These are phyloP conservation scores for Macrobrachium nipponense DNA, from an alignment of 1,140 invertebrate genomes.

Conservation along the genomic window DNA sequence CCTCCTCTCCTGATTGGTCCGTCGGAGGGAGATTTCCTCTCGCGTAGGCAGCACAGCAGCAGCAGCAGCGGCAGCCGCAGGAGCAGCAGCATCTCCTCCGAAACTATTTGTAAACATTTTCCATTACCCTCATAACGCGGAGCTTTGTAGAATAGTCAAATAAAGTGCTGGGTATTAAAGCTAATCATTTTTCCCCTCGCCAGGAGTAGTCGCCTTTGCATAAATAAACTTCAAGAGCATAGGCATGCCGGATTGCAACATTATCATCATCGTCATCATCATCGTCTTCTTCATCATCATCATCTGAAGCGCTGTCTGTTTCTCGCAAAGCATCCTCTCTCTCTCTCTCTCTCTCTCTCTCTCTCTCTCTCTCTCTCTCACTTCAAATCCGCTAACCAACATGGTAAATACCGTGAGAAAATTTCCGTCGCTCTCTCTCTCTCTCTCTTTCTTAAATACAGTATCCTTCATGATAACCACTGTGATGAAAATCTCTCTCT, in stretches of 20 bases:
- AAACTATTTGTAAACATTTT: slow-evolving; percentile 42
- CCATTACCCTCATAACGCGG: slow-evolving; percentile 31
- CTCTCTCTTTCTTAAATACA: no score
- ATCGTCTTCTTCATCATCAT: no score
- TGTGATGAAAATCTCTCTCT: no score
- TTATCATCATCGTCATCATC: no score
- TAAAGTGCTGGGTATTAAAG: slow-evolving; percentile 6
- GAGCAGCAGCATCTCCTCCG: slow-evolving; percentile 7
- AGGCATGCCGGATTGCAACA: no score
- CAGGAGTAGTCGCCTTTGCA: no score
- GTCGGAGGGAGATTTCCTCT: neutral
- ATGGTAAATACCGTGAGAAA: neutral
- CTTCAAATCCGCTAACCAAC: neutral
- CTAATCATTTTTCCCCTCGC: no score
- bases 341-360: neutral
- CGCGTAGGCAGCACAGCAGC: neutral
- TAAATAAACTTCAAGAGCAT: no score
- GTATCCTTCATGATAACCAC: no score
- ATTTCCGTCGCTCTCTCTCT: neutral
- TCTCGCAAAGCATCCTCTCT: no score
- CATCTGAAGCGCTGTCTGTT: no score
- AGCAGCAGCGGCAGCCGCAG: no score
- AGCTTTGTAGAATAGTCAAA: slow-evolving; percentile 32
- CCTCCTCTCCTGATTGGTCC: neutral
- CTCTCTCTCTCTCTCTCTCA: neutral